These are phyloP conservation scores for Pogonomyrmex barbatus DNA, from an alignment of 1,140 invertebrate genomes.

Conservation along the genomic window DNA sequence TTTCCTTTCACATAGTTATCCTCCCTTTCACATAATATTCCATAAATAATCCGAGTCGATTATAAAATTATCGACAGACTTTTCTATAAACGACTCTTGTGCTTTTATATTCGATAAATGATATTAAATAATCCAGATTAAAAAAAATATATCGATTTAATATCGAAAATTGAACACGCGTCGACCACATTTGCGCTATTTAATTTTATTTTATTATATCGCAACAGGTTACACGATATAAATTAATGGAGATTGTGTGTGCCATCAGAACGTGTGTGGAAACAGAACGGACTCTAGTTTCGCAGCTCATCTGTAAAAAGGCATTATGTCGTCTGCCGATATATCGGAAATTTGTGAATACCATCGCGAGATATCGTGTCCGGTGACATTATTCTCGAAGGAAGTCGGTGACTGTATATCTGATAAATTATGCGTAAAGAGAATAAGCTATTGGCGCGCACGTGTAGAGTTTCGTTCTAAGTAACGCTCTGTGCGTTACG, in stretches of 20 bases:
- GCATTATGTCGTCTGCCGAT: constrained; percentile 42
- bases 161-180: constrained; percentile 39
- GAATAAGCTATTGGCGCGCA: constrained; percentile 59
- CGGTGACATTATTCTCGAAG: constrained; percentile 25
- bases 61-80: neutral
- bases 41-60: neutral
- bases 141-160: constrained; percentile 15
- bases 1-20: neutral
- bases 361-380: neutral
- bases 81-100: neutral
- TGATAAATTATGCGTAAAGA: constrained; percentile 70
- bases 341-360: constrained; percentile 64
- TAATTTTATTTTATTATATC: constrained; percentile 26
- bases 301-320: neutral
- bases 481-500: constrained; percentile 21
- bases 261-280: neutral
- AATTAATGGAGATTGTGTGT: constrained; percentile 62
- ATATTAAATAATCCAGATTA: constrained; percentile 14
- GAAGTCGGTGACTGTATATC: constrained; percentile 15
- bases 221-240: constrained; percentile 23
- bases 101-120: neutral
- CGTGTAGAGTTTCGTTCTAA: neutral
- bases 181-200: neutral
- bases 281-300: constrained; percentile 7
- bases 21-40: no score